phyloP scores from a whole-genome alignment of 2,888 invertebrate species.

The Nasonia oneida region DNA sequence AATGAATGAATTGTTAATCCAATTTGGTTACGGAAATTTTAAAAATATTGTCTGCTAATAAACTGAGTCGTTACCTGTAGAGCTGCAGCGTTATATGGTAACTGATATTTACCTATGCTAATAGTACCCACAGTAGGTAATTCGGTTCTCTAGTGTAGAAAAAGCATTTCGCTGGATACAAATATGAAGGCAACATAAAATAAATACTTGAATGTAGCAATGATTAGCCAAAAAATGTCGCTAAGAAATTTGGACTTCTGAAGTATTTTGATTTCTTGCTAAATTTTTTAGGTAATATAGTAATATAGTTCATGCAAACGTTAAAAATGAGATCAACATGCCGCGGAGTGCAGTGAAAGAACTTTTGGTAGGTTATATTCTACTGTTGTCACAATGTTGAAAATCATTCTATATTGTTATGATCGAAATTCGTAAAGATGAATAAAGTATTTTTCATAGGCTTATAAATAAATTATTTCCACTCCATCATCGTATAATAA shows the following conservation, averaged over 20 bases:
- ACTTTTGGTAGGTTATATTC: neutral
- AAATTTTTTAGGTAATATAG: neutral
- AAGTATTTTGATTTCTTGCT: neutral
- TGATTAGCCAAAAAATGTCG: neutral
- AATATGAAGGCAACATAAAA: neutral
- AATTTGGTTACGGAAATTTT: too few species aligned
- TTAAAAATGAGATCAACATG: neutral
- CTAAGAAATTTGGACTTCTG: neutral
- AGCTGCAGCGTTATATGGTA: too few species aligned
- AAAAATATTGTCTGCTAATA: too few species aligned
- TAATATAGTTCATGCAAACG: neutral
- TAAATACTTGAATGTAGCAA: neutral
- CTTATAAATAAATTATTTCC: neutral
- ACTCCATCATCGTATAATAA: neutral
- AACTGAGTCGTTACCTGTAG: too few species aligned
- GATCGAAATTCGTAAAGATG: neutral
- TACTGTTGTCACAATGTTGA: neutral
- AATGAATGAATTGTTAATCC: too few species aligned
- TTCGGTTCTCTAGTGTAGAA: too few species aligned
- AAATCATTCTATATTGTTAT: neutral
- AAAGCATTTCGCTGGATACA: too few species aligned
- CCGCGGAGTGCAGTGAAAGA: neutral
- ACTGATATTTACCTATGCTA: too few species aligned
- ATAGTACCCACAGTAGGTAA: too few species aligned
- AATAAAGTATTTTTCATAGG: neutral